These are phyloP conservation scores for Catocala sponsa DNA, from an alignment of 2,888 invertebrate genomes.

Conservation along the genomic window DNA sequence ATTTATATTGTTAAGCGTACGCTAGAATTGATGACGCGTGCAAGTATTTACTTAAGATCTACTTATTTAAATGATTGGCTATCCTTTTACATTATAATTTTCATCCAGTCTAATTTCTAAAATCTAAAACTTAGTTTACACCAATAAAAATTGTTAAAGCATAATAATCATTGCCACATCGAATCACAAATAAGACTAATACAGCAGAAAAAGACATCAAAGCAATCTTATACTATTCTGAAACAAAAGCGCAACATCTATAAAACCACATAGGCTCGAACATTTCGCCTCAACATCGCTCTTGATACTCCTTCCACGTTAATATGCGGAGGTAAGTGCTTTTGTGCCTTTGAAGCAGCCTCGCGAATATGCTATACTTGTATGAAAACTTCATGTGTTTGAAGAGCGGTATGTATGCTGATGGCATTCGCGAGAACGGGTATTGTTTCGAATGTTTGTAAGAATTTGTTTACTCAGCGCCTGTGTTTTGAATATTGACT, in stretches of 20 bases:
- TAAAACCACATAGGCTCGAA: conserved; percentile 12
- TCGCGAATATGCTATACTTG: conserved; percentile 7
- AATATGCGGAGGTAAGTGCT: conserved; percentile 51
- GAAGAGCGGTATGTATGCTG: conserved; percentile 6
- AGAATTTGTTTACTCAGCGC: conserved; percentile 1
- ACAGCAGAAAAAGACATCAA: neutral
- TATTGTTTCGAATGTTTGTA: conserved; percentile 7
- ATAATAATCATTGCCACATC: too few species aligned
- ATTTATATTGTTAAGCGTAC: too few species aligned
- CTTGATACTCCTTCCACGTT: conserved; percentile 34
- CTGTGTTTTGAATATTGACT: too few species aligned
- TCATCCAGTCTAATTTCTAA: too few species aligned
- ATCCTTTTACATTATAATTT: too few species aligned
- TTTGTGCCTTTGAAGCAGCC: conserved; percentile 31
- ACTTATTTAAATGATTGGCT: too few species aligned
- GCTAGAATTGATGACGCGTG: too few species aligned
- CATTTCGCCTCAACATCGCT: conserved; percentile 12
- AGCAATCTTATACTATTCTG: neutral
- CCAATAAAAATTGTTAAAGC: too few species aligned
- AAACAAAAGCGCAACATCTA: conserved; percentile 19
- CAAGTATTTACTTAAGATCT: too few species aligned
- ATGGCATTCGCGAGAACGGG: conserved; percentile 6
- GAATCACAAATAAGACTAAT: neutral
- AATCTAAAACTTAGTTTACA: too few species aligned
- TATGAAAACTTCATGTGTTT: conserved; percentile 19